A percentile compares a stretch with the other conserved stretches of the same genome.
Conservation (phyloP, 2,888 invertebrate genomes). For the Drosophila ustulata region DNA sequence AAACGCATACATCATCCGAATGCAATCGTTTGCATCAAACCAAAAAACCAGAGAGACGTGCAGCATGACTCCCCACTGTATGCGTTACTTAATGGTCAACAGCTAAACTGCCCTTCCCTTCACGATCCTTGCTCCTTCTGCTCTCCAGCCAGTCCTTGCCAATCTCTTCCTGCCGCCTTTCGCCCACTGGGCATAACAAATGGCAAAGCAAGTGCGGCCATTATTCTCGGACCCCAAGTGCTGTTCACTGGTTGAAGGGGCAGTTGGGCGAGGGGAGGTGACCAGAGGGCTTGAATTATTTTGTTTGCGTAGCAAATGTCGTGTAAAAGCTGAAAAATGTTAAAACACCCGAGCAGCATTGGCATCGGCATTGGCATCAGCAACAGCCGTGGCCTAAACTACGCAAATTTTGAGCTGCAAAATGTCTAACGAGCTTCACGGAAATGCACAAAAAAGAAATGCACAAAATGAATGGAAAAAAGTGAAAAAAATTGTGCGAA, state of each 20-base stretch:
- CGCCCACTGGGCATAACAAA: slow-evolving; percentile 48
- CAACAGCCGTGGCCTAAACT: slow-evolving; percentile 38
- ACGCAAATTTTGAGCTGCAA: slow-evolving; percentile 48
- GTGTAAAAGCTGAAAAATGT: slow-evolving; percentile 59
- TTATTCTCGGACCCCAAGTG: slow-evolving; percentile 54
- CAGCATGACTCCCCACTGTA: slow-evolving; percentile 11
- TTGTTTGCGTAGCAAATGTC: slow-evolving; percentile 68
- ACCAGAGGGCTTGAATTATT: slow-evolving; percentile 39
- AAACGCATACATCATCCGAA: slow-evolving; percentile 69
- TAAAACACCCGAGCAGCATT: slow-evolving; percentile 30
- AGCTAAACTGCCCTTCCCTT: slow-evolving; percentile 13
- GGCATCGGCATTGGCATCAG: not conserved
- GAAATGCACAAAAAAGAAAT: slow-evolving; percentile 53
- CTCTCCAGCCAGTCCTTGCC: not conserved
- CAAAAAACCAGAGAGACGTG: slow-evolving; percentile 20
- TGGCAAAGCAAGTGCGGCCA: slow-evolving; percentile 60
- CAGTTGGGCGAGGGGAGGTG: not conserved
- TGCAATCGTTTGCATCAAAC: slow-evolving; percentile 41
- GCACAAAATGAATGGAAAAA: slow-evolving; percentile 25
- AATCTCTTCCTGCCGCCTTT: not conserved
- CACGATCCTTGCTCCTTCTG: not conserved
- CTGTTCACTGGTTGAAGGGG: not conserved
- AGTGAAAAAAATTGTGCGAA: slow-evolving; percentile 39
- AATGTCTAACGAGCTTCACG: slow-evolving; percentile 67
- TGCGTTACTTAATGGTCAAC: slow-evolving; percentile 69